phyloP scores from a whole-genome alignment of 2,113 vertebrate genomes.

The Dicaeum eximium region DNA sequence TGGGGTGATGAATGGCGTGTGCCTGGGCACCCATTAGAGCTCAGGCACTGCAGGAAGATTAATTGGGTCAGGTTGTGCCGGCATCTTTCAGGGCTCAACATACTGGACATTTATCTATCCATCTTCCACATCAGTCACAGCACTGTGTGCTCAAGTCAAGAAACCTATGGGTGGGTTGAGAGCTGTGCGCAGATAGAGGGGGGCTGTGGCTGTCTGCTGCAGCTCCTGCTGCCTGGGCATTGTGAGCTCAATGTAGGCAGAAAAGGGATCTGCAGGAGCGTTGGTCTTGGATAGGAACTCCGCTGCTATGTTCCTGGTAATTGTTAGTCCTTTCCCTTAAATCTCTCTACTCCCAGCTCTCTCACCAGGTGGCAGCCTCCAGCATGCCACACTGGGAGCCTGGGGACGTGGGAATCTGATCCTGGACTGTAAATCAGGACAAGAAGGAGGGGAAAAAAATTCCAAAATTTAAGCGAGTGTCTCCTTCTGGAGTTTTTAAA shows the following conservation, averaged over 20 bases:
- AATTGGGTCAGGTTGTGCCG: constrained; percentile 23
- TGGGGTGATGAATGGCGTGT: constrained; percentile 58
- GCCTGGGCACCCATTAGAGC: constrained; percentile 25
- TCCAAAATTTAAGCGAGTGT: background rate
- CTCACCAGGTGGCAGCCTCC: constrained; percentile 23
- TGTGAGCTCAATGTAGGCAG: rapidly evolving
- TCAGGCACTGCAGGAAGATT: constrained; percentile 44
- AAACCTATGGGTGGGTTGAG: background rate
- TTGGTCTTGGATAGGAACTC: background rate
- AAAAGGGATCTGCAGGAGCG: rapidly evolving
- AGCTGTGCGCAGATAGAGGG: background rate
- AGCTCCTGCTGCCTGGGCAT: background rate
- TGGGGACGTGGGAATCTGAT: background rate
- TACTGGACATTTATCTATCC: constrained; percentile 29
- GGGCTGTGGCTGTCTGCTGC: background rate
- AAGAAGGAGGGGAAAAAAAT: rapidly evolving
- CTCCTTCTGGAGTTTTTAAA: background rate
- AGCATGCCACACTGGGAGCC: background rate
- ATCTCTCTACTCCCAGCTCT: background rate
- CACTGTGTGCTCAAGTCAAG: background rate
- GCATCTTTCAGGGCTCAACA: constrained; percentile 48
- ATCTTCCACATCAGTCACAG: constrained; percentile 1
- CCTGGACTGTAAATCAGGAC: background rate
- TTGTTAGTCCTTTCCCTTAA: background rate
- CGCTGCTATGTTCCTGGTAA: rapidly evolving